Conservation (phyloP, 2,113 vertebrate species). For the Oncorhynchus gorbuscha region DNA sequence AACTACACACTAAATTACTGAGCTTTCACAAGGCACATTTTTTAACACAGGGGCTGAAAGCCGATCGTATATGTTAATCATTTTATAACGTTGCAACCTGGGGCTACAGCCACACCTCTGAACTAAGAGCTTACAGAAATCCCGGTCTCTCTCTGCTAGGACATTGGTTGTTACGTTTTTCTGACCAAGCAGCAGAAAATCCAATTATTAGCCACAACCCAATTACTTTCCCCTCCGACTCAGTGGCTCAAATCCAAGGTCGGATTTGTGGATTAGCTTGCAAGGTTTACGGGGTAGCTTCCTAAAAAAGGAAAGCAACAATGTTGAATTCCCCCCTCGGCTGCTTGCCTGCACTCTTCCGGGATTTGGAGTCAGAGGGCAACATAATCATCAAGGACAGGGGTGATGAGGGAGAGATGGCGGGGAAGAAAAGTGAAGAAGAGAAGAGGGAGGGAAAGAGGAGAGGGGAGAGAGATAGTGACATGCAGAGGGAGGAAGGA, state of each 20-base stretch:
- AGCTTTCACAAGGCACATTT: constrained; percentile 55
- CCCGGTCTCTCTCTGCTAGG: constrained; percentile 49
- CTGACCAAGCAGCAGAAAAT: constrained; percentile 76
- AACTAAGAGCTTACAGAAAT: constrained; percentile 55
- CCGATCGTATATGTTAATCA: constrained; percentile 73
- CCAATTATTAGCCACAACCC: constrained; percentile 81
- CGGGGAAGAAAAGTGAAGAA: not conserved
- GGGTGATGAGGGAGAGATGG: constrained; percentile 43
- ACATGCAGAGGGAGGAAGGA: constrained; percentile 35
- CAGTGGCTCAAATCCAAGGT: constrained; percentile 75
- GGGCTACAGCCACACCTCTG: constrained; percentile 49
- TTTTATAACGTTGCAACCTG: constrained; percentile 61
- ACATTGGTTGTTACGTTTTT: constrained; percentile 60
- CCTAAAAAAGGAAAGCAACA: constrained; percentile 69
- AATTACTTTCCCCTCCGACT: constrained; percentile 77
- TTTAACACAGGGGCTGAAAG: constrained; percentile 57
- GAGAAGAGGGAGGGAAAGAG: not conserved
- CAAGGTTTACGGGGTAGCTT: constrained; percentile 71
- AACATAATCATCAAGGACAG: constrained; percentile 67
- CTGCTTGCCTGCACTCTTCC: constrained; percentile 62
- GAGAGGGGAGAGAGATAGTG: no score
- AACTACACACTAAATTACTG: constrained; percentile 59
- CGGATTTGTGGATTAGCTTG: constrained; percentile 75
- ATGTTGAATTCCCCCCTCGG: constrained; percentile 63
- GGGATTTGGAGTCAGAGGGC: constrained; percentile 69